These are phyloP conservation scores for Drosophila malerkotliana DNA, from an alignment of 1,140 invertebrate species.

Conservation along the genomic window DNA sequence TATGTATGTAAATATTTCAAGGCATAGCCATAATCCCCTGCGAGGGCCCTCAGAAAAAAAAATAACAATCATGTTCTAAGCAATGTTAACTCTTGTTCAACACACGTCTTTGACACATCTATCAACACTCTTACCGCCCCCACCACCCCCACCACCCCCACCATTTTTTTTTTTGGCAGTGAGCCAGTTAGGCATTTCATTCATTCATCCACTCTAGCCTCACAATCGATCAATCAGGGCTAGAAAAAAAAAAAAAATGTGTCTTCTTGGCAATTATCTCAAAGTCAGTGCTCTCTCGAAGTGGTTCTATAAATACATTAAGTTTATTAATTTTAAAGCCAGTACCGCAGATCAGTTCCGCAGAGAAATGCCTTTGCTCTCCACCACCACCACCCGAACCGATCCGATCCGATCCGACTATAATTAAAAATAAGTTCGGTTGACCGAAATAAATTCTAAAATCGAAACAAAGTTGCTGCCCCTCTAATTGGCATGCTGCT, in stretches of 20 bases:
- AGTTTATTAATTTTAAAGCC: slow-evolving; percentile 63
- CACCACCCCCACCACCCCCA: neutral
- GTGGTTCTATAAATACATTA: slow-evolving; percentile 27
- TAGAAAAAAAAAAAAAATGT: slow-evolving; percentile 17
- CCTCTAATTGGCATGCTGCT: slow-evolving; percentile 68
- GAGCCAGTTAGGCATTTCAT: slow-evolving; percentile 1
- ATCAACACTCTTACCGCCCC: slow-evolving; percentile 33
- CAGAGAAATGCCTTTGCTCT: neutral
- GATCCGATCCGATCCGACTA: neutral
- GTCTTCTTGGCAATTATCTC: slow-evolving; percentile 52
- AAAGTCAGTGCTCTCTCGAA: slow-evolving; percentile 20
- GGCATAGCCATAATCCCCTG: neutral
- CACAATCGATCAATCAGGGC: slow-evolving; percentile 66
- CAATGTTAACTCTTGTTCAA: slow-evolving; percentile 49
- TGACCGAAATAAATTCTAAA: slow-evolving; percentile 75
- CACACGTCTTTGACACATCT: slow-evolving; percentile 60
- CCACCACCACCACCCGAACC: too few species aligned
- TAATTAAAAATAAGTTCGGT: slow-evolving; percentile 72
- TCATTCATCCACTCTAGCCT: slow-evolving; percentile 9
- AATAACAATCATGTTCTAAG: slow-evolving; percentile 6
- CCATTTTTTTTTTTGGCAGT: neutral
- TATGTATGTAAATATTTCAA: slow-evolving; percentile 17
- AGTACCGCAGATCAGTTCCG: slow-evolving; percentile 31
- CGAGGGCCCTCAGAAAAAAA: neutral
- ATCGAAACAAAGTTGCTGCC: slow-evolving; percentile 63